Evolutionary conservation across 2,888 invertebrate species (phyloP), one percentile per base, ranked within the genome.

Genomic region (Bombylius discolor): DNA sequence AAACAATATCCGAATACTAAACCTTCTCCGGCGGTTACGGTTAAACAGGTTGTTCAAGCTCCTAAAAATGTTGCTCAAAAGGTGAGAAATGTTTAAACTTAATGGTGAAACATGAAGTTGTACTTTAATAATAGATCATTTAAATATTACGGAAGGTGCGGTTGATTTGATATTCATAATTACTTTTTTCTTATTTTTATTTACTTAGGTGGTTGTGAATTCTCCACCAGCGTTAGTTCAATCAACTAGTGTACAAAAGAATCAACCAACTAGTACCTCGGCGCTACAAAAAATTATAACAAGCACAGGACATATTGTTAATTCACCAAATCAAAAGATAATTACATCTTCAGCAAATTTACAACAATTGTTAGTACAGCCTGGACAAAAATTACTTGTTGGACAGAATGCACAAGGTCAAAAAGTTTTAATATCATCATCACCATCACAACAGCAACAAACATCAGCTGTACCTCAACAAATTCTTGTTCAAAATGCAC

Each of bases 341-440:
- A 54, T 62, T 7, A 58, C 61, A 39, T 56, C 62, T 4, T 56
- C 65, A 6, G 65, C 67, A 45, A 68, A 67, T 57, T 42, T 72
- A 33, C 73, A 72, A 53, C 74, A 74, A 56, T 60, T 74, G 8
- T 65, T 74, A 56, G 69, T 70, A 5, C 72, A 72, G 53, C 63
- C 68, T 1, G 70, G 1, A 13, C 72, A 73, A 55, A 74, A 74
- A 55, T 62, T 74, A 54, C 56, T 73, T 31, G 66, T 74, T 13
- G 68, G 71, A 3, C 73, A 70, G 58, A 72, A 70, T 52, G 64
- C 69, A 4, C 71, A 74, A 58, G 73, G 73, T 3, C 74, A 74
- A 60, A 74, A 74, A 60, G 68, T 74, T n/a, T 63, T 74, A 12
- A 70, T 74, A 59, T 68, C 70, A 13, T 59, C 72, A 11, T 60